Conservation (phyloP, 1,140 invertebrate genomes). For the Leptinotarsa lineolata region DNA sequence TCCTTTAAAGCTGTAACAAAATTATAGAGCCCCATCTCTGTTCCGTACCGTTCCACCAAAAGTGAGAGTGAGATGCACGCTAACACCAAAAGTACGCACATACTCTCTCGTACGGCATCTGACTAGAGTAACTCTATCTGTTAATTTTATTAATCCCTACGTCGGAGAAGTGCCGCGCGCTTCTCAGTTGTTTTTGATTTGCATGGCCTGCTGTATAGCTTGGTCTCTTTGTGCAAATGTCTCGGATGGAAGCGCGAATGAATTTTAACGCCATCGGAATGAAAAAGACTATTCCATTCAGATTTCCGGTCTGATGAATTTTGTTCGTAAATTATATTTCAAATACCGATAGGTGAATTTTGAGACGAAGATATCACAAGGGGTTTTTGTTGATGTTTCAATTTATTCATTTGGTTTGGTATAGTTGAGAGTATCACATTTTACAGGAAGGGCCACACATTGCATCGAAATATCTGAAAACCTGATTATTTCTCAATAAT, state of each 20-base stretch:
- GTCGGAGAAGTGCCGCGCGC: slow-evolving; percentile 15
- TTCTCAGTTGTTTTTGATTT: slow-evolving; percentile 33
- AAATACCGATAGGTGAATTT: background rate
- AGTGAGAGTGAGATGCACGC: slow-evolving; percentile 21
- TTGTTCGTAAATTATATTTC: background rate
- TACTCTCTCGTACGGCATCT: slow-evolving; percentile 30
- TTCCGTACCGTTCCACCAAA: background rate
- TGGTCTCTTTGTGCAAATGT: slow-evolving; percentile 24
- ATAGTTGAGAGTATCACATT: no score
- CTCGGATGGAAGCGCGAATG: slow-evolving; percentile 13
- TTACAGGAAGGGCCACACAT: no score
- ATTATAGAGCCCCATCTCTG: slow-evolving; percentile 25
- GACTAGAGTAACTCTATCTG: slow-evolving; percentile 44
- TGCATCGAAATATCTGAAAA: no score
- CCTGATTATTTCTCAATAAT: no score
- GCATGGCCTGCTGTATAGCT: slow-evolving; percentile 25
- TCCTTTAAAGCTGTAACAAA: slow-evolving; percentile 35
- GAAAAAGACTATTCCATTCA: slow-evolving; percentile 10
- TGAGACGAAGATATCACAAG: no score
- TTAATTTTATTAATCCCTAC: slow-evolving; percentile 44
- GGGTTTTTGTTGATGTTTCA: no score
- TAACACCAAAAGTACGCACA: slow-evolving; percentile 33
- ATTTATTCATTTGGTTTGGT: no score
- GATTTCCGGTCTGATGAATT: slow-evolving; percentile 6
- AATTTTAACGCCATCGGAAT: slow-evolving; percentile 14